These are phyloP conservation scores for Drosophila repletoides DNA, from an alignment of 1,140 invertebrate genomes.

Conservation along the genomic window DNA sequence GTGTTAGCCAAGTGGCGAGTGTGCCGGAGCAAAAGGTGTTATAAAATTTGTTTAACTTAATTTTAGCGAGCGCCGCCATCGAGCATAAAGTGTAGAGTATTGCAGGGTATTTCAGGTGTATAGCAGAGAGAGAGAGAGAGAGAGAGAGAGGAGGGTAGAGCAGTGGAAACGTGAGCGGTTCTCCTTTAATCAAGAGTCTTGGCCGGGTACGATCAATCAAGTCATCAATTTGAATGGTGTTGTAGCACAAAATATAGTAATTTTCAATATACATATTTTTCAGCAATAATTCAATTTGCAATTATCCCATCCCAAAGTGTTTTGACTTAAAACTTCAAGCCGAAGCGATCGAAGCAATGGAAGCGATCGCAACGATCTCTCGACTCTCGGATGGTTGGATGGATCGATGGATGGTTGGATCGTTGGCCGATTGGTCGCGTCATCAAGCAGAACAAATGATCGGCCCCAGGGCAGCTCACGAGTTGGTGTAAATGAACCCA, in stretches of 20 bases:
- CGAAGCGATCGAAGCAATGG: constrained; percentile 32
- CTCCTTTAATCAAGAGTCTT: constrained; percentile 71
- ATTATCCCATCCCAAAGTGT: constrained; percentile 77
- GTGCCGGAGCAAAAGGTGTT: constrained; percentile 76
- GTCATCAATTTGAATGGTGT: constrained; percentile 80
- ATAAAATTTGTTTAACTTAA: constrained; percentile 82
- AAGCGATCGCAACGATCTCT: neutral
- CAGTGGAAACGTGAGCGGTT: constrained; percentile 45
- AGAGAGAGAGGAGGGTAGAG: neutral
- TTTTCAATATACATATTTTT: constrained; percentile 77
- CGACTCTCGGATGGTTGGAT: too few relatives aligned
- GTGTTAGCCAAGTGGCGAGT: constrained; percentile 44
- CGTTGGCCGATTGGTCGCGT: constrained; percentile 35
- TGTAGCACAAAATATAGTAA: constrained; percentile 79
- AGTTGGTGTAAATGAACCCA: constrained; percentile 77
- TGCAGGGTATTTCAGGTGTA: too few relatives aligned
- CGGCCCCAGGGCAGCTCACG: constrained; percentile 51
- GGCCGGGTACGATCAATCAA: constrained; percentile 71
- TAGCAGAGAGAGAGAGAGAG: neutral
- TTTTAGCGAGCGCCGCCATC: constrained; percentile 69
- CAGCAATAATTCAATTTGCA: constrained; percentile 80
- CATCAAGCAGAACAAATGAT: constrained; percentile 76
- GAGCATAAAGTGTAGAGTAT: too few relatives aligned
- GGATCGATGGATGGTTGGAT: constrained; percentile 6
- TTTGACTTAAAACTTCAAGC: constrained; percentile 64